Base-by-base conservation (phyloP, 2,113 vertebrate genomes). In the Pelmatolapia mariae region DNA sequence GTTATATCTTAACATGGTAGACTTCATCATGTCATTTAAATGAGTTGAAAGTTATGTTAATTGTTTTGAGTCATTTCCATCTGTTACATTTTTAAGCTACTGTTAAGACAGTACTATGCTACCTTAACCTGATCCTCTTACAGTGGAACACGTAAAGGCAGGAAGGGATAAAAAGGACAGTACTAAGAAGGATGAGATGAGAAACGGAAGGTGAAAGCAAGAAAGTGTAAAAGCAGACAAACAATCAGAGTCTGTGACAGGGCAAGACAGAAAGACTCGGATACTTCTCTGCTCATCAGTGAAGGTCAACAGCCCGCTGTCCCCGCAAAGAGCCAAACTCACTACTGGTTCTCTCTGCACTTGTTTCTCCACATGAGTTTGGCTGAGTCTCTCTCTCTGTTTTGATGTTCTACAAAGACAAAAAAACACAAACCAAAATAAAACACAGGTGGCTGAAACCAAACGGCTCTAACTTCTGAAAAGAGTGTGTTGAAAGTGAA, bases 281-380 rank as follows among this genome's bases (percentile, higher is more conserved):
- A 54, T 82, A 81, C 76, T 84, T 87, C 86, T 80, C 31, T 22
- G 13, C 73, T 91, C 83, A 45, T 89, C 90, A 90, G 66, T 73
- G 87, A 91, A 91, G 93, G 92, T 91, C 90, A 93, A 83, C 82
- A 84, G 85, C 68, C 54, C 50, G 10, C 76, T 56, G 84, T 89
- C 61, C 71, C 40, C 52, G 13, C 83, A 73, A 81, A 89, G 89
- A 90, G 52, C 68, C 11, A 2, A 80, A 43, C 8, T 83, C 47
- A 18, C 57, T 54, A 45, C 78, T 50, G 66, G 5, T 78, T 86
- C n/a, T 45, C 59, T 52, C 73, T 56, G 71, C 29, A 63, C 82
- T 82, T 79, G 47, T 83, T 78, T 87, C 40, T 81, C 71, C 12
- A 63, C 52, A 52, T 24, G n/a, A 84, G 43, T 47, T 73, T 24